phyloP scores from a whole-genome alignment of 2,113 vertebrate species.

The Struthio camelus region DNA sequence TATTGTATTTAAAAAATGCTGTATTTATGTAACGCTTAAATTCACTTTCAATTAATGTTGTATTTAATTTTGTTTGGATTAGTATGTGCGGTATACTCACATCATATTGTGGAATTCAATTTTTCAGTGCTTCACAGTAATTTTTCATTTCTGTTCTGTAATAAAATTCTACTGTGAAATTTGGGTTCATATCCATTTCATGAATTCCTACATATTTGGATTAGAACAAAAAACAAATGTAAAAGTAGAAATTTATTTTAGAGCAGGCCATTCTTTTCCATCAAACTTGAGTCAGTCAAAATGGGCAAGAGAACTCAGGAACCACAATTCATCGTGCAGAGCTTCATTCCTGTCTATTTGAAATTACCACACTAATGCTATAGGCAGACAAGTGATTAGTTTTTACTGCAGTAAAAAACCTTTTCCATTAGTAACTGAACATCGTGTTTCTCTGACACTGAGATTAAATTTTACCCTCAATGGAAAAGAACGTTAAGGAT shows the following conservation, averaged over 20 bases:
- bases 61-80: neutral
- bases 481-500: neutral
- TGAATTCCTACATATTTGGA: neutral
- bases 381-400: neutral
- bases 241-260: neutral
- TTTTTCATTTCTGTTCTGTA: neutral
- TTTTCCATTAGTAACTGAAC: neutral
- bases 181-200: neutral
- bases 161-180: neutral
- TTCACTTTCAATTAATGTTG: neutral
- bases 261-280: neutral
- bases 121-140: neutral
- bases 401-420: neutral
- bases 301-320: neutral
- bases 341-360: neutral
- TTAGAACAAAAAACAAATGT: neutral
- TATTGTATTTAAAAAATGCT: neutral
- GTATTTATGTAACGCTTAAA: neutral
- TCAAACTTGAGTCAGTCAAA: neutral
- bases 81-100: neutral
- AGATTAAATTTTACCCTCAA: conserved; percentile 15
- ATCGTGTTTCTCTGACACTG: neutral
- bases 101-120: neutral
- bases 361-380: neutral
- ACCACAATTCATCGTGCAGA: neutral